Evolutionary conservation across 1,140 invertebrate species (phyloP).

Genomic region (Drepana arcuata): DNA sequence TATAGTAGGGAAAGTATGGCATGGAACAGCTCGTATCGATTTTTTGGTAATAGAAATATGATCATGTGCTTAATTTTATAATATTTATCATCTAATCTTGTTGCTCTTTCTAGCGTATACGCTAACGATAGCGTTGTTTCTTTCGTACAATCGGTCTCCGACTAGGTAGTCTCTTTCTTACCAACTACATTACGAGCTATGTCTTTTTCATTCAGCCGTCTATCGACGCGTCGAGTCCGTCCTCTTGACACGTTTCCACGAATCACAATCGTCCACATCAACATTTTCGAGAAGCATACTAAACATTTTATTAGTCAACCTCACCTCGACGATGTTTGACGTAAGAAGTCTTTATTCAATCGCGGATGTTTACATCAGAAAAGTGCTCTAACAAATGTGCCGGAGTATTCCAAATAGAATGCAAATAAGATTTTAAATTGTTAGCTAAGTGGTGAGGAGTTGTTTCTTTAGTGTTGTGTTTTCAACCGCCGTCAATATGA

Average conservation of each 20-base stretch:
- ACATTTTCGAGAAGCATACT: constrained; percentile 34
- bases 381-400: constrained; percentile 36
- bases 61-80: too few species aligned
- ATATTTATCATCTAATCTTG: too few species aligned
- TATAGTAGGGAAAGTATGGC: too few species aligned
- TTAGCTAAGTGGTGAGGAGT: constrained; percentile 23
- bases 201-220: constrained; percentile 20
- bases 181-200: background rate
- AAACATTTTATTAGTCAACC: constrained; percentile 30
- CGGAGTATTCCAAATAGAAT: constrained; percentile 17
- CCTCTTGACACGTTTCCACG: constrained; percentile 26
- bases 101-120: too few species aligned
- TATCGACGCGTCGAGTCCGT: constrained; percentile 23
- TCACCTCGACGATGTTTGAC: constrained; percentile 55
- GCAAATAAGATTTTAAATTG: constrained; percentile 16
- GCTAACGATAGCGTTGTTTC: too few species aligned
- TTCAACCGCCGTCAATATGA: constrained; percentile 39
- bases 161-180: constrained; percentile 14
- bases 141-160: too few species aligned
- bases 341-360: constrained; percentile 34
- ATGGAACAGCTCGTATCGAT: too few species aligned
- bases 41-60: too few species aligned
- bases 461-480: constrained; percentile 18
- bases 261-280: constrained; percentile 58
- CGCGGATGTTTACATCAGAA: constrained; percentile 35